Conservation (phyloP, 2,113 vertebrate species). For the Pteronura brasiliensis region DNA sequence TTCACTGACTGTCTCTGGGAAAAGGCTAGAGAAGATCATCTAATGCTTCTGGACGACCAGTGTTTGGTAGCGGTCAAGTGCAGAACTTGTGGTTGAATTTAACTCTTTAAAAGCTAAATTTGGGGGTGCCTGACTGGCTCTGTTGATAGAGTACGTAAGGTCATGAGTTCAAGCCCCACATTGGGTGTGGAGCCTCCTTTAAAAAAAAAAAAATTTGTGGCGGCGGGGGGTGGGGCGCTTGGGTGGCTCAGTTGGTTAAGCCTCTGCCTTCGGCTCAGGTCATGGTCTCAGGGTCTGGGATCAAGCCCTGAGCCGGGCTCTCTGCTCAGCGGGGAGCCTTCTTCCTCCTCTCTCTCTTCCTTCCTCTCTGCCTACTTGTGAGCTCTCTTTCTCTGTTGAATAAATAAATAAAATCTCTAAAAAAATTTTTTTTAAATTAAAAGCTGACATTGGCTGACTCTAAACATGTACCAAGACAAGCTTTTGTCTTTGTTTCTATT, state of each 20-base stretch:
- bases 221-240: too few species aligned
- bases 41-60: constrained; percentile 59
- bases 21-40: constrained; percentile 52
- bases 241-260: too few species aligned
- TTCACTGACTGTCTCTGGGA: constrained; percentile 57
- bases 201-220: too few species aligned
- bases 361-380: too few species aligned
- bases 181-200: background rate
- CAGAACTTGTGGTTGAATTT: constrained; percentile 79
- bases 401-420: background rate
- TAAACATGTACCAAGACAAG: background rate
- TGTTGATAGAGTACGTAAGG: background rate
- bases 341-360: too few species aligned
- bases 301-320: too few species aligned
- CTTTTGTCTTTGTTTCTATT: fast-evolving
- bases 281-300: too few species aligned
- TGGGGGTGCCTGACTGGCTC: background rate
- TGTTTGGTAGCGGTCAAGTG: constrained; percentile 70
- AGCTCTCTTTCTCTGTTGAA: too few species aligned
- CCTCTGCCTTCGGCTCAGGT: too few species aligned
- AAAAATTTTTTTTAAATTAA: constrained; percentile 50
- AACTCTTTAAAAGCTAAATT: constrained; percentile 56
- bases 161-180: background rate
- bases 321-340: too few species aligned
- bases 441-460: background rate